Evolutionary conservation across 2,888 invertebrate genomes (phyloP).

Genomic region (Tenthredo distinguenda): DNA sequence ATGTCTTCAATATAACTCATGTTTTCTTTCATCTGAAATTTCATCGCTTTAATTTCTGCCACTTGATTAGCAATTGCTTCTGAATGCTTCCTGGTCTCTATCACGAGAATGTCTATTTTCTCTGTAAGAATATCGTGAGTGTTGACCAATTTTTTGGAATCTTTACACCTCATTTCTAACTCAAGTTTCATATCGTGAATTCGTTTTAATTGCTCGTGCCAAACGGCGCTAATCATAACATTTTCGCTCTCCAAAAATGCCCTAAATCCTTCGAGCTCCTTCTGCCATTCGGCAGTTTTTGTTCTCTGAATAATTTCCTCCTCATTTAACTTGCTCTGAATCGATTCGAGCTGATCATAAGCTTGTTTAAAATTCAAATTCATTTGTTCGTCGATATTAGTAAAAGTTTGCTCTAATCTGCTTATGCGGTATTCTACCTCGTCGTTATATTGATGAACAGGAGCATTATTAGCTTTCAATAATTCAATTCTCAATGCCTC

Average conservation of each 20-base stretch:
- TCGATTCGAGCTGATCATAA: constrained; percentile 57
- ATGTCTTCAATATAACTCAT: constrained; percentile 65
- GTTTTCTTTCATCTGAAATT: constrained; percentile 66
- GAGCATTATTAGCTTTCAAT: constrained; percentile 59
- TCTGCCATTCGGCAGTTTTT: constrained; percentile 61
- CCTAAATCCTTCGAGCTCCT: constrained; percentile 72
- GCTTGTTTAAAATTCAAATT: constrained; percentile 63
- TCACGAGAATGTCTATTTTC: constrained; percentile 79
- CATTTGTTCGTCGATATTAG: constrained; percentile 61
- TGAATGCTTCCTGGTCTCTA: constrained; percentile 65
- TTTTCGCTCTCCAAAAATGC: constrained; percentile 75
- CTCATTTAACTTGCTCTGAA: constrained; percentile 54
- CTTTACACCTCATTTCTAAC: constrained; percentile 79
- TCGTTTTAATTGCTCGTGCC: constrained; percentile 74
- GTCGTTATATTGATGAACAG: constrained; percentile 53
- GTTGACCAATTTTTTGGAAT: constrained; percentile 75
- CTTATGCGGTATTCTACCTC: constrained; percentile 59
- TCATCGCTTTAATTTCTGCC: constrained; percentile 60
- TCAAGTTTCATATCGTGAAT: constrained; percentile 80
- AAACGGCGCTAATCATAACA: constrained; percentile 72
- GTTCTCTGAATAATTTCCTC: constrained; percentile 59
- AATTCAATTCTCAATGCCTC: constrained; percentile 62
- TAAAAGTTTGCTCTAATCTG: constrained; percentile 60
- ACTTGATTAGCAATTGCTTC: constrained; percentile 56
- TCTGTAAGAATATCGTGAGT: constrained; percentile 79